phyloP scores from a whole-genome alignment of 2,797 vertebrate species.

The Meda fulgida region DNA sequence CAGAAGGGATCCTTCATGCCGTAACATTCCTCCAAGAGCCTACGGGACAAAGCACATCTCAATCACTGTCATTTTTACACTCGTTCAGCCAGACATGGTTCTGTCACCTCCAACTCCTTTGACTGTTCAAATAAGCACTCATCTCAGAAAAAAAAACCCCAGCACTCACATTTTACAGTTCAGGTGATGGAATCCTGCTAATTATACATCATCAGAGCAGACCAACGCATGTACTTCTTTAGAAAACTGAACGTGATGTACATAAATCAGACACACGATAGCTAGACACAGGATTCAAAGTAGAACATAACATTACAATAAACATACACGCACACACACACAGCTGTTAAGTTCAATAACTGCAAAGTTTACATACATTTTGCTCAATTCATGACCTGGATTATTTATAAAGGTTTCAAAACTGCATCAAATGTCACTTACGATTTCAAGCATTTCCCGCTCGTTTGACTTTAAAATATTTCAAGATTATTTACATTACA shows the following conservation, averaged over 20 bases:
- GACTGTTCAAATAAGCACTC: not conserved
- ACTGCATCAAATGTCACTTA: no score
- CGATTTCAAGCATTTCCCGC: no score
- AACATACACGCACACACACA: no score
- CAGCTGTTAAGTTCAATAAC: no score
- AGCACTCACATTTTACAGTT: not conserved
- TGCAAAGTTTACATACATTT: no score
- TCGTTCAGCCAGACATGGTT: not conserved
- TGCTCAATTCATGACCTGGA: no score
- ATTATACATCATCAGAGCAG: not conserved
- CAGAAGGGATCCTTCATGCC: constrained; percentile 88
- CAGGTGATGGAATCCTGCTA: not conserved
- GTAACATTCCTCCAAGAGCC: constrained; percentile 88
- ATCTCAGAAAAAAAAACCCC: not conserved
- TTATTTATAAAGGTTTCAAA: no score
- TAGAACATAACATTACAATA: no score
- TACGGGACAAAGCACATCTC: constrained; percentile 57
- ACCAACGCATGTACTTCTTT: not conserved
- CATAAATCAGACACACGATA: not conserved
- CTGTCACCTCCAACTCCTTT: no score
- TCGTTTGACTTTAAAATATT: no score
- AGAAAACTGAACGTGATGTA: not conserved
- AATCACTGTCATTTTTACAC: not conserved
- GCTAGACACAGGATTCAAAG: no score
- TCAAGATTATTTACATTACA: no score